phyloP scores from a whole-genome alignment of 2,797 vertebrate species.

The Gambusia yucatana region DNA sequence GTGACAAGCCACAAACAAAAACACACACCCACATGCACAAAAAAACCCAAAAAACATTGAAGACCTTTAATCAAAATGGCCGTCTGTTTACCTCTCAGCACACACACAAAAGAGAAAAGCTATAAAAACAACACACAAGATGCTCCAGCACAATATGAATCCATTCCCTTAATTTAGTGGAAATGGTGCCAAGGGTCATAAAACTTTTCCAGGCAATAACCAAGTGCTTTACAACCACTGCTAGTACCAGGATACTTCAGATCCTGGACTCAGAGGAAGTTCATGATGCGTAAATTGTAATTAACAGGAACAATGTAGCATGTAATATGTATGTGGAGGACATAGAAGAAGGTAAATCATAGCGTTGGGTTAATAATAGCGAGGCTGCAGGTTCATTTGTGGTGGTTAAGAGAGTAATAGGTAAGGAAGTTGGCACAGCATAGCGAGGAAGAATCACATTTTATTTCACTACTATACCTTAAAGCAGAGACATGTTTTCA shows the following conservation, averaged over 20 bases:
- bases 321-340: slow-evolving; percentile 6
- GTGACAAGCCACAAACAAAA: slow-evolving; percentile 21
- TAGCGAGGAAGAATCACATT: not conserved
- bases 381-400: slow-evolving; percentile 29
- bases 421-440: not conserved
- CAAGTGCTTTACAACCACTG: not conserved
- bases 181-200: not conserved
- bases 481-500: not conserved
- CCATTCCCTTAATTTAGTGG: not conserved
- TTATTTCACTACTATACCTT: not conserved
- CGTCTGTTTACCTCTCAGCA: not conserved
- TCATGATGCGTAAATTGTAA: slow-evolving; percentile 26
- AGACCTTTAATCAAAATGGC: slow-evolving; percentile 28
- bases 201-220: not conserved
- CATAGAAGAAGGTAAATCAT: slow-evolving; percentile 21
- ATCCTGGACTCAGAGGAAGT: slow-evolving; percentile 8
- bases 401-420: slow-evolving; percentile 6
- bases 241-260: not conserved
- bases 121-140: not conserved
- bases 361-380: slow-evolving; percentile 22
- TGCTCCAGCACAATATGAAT: not conserved
- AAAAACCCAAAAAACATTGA: not conserved
- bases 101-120: not conserved
- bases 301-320: slow-evolving; percentile 15
- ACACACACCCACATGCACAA: slow-evolving; percentile 14